Base-by-base conservation (phyloP, 2,888 invertebrate species). In the Ophion ellenae region DNA sequence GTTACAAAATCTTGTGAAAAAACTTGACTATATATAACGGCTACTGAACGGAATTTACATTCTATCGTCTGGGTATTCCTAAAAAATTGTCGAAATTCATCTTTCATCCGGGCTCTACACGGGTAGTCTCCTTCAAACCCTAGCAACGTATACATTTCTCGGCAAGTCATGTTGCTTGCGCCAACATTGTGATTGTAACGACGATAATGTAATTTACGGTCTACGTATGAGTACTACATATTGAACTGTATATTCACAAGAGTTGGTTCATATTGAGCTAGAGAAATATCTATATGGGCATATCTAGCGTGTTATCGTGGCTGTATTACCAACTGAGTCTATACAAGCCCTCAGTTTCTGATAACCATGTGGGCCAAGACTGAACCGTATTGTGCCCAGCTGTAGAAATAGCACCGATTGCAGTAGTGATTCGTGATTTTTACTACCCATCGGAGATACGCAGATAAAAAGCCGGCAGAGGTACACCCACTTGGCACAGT, bases 361-460 rank as follows among this genome's bases (percentile, higher is more conserved):
- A 73, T 73, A 77, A 85, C 85, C 86, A 87, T 85, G 87, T 85
- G 87, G 66, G 40, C 80, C 47, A 78, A 73, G 71, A 69, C 63
- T 74, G 83, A 86, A 59, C 32, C 80, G 80, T 84, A 89, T 79
- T 86, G 86, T 84, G 82, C 89, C 89, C 89, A 64, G 40, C 40
- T n/a, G 53, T 53, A 76, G 24, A 57, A 81, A 59, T 61, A 45
- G n/a, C 53, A 61, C 28, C 63, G 63, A 59, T 40, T 53, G 63
- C 45, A 74, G 59, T 32, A 71, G 32, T 77, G 89, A 89, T 88
- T 82, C 78, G 84, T 89, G 91, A 90, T 90, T 92, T 91, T 91
- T 90, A 90, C 87, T 88, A 89, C 82, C 89, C 87, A 88, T 84
- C 73, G 86, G 90, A 89, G 89, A 64, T 69, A 69, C 66, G 36